Conservation (phyloP, 2,888 invertebrate species). For the Aphidius colemani region DNA sequence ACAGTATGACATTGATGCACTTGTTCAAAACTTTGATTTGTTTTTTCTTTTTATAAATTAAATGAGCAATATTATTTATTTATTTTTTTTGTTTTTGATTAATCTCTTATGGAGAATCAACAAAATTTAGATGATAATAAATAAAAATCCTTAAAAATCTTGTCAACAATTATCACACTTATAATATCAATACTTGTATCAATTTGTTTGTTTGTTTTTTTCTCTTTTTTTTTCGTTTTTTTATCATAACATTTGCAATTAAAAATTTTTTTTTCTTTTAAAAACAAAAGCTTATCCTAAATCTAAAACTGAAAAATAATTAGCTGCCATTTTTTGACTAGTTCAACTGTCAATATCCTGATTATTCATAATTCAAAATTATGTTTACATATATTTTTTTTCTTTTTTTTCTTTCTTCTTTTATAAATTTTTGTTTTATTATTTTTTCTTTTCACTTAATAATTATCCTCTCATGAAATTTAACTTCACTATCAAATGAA, state of each 20-base stretch:
- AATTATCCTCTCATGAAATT: neutral
- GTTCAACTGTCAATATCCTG: constrained; percentile 29
- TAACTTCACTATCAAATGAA: no score
- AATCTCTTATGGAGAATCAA: no score
- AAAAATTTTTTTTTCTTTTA: neutral
- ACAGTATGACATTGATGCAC: no score
- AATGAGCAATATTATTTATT: no score
- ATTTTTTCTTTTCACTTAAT: neutral
- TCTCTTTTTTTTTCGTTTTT: constrained; percentile 1
- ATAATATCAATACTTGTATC: constrained; percentile 1
- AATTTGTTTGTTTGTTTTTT: constrained; percentile 1
- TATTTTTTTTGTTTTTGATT: neutral
- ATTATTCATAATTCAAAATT: constrained; percentile 27
- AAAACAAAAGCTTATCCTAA: constrained; percentile 43
- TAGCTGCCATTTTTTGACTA: constrained; percentile 47
- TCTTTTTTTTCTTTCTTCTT: constrained; percentile 13
- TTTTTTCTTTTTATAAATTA: no score
- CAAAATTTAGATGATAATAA: no score
- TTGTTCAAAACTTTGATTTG: no score
- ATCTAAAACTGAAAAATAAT: constrained; percentile 50
- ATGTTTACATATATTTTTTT: constrained; percentile 14
- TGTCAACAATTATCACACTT: neutral
- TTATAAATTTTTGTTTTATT: neutral
- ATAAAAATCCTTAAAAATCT: no score
- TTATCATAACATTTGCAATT: neutral